Percentiles rank a stretch among this genome's conserved stretches.
phyloP scores from a whole-genome alignment of 2,797 vertebrate species.

The Spheniscus humboldti region DNA sequence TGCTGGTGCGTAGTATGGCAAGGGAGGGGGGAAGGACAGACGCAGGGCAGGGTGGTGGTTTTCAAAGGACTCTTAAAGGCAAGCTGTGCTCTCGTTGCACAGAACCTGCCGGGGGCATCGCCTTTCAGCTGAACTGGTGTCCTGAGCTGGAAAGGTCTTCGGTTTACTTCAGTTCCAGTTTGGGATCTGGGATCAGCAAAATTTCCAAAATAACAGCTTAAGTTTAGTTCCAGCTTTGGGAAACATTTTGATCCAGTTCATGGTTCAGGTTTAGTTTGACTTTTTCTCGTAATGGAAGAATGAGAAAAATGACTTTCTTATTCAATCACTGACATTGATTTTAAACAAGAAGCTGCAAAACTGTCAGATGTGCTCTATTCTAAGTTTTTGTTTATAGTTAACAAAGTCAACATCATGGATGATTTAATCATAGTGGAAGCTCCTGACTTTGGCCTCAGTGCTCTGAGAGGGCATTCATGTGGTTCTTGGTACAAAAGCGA shows the following conservation, averaged over 20 bases:
- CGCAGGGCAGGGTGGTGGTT: background rate
- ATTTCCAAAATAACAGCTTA: background rate
- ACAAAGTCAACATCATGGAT: background rate
- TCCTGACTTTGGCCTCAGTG: background rate
- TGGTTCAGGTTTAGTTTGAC: background rate
- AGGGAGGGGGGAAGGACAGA: background rate
- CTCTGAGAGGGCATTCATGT: background rate
- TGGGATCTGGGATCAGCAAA: background rate
- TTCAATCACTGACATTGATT: background rate
- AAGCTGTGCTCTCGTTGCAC: background rate
- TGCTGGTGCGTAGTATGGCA: background rate
- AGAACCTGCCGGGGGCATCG: background rate
- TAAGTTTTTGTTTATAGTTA: background rate
- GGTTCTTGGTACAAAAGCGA: background rate
- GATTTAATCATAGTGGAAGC: background rate
- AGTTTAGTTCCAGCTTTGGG: background rate
- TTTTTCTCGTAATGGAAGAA: background rate
- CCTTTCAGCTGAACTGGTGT: background rate
- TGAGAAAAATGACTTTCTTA: background rate
- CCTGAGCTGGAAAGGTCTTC: background rate
- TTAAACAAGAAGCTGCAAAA: conserved; percentile 13
- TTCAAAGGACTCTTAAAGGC: background rate
- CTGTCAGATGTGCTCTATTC: background rate
- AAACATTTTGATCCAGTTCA: background rate
- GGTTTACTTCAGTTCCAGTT: background rate